Conservation (phyloP, 2,113 vertebrate genomes). For the Stigmatopora argus region DNA sequence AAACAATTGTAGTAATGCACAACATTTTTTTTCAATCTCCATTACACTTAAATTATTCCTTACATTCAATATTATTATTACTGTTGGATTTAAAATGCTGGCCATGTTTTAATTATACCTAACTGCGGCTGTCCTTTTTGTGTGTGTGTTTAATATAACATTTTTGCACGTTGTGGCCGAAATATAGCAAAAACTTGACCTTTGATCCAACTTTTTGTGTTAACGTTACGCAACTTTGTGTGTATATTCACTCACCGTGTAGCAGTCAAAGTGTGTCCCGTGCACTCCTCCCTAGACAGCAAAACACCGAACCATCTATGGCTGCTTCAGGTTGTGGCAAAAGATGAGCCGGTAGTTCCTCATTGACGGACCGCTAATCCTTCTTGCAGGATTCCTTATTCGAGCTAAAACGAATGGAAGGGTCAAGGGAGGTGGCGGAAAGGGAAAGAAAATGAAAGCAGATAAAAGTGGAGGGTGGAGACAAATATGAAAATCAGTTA, state of each 20-base stretch:
- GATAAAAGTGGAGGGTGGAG: constrained; percentile 9
- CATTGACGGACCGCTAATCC: constrained; percentile 99
- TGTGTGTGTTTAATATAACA: background rate
- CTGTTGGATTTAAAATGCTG: background rate
- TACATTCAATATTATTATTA: background rate
- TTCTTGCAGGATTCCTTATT: constrained; percentile 88
- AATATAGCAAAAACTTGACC: background rate
- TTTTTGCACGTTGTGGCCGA: background rate
- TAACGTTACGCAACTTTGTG: background rate
- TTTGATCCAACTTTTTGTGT: background rate
- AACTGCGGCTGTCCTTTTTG: background rate
- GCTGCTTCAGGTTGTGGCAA: constrained; percentile 99
- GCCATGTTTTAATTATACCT: background rate
- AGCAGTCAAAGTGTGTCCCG: constrained; percentile 88
- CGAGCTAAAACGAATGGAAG: constrained; percentile 37
- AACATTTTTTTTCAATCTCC: background rate
- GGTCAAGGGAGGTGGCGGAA: background rate
- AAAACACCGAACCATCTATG: constrained; percentile 92
- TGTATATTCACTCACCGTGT: constrained; percentile 76
- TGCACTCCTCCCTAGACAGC: constrained; percentile 87
- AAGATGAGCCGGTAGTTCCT: constrained; percentile 99
- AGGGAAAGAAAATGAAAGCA: background rate
- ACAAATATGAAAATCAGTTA: background rate
- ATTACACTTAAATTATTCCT: background rate
- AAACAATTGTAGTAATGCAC: too few species aligned